A percentile compares a stretch with the other conserved stretches of the same genome.
Conservation (phyloP, 2,888 invertebrate genomes). For the Rugalucina vietnamica region DNA sequence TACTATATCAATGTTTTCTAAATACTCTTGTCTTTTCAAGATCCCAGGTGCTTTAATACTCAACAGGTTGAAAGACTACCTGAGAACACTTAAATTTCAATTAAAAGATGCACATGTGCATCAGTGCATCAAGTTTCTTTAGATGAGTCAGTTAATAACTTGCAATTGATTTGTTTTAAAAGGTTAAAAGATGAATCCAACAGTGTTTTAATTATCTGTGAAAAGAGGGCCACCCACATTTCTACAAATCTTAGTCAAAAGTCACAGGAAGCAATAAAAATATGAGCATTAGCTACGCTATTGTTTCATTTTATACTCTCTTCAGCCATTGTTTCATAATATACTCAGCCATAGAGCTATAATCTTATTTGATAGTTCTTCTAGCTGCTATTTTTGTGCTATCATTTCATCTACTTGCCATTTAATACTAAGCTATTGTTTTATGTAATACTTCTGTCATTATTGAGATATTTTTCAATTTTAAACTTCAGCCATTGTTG, state of each 20-base stretch:
- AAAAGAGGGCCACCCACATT: neutral
- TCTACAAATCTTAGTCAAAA: neutral
- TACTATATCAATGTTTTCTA: slow-evolving; percentile 3
- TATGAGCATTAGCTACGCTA: no score
- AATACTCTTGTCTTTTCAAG: neutral
- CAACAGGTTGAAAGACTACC: neutral
- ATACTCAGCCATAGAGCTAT: no score
- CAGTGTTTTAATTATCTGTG: neutral
- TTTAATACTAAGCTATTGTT: no score
- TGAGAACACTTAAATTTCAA: neutral
- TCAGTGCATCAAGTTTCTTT: neutral
- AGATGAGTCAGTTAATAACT: neutral
- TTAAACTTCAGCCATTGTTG: no score
- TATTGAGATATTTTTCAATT: no score
- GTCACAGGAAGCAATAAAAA: neutral
- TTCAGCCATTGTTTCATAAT: no score
- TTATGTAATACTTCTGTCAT: no score
- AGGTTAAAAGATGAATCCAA: neutral
- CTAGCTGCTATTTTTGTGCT: no score
- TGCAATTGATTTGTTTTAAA: neutral
- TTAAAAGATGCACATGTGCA: neutral
- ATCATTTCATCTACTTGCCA: no score
- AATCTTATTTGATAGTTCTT: no score
- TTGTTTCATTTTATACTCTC: no score
- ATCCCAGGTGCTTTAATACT: neutral